Conservation (phyloP, 2,797 vertebrate genomes). For the Tiaroga cobitis region DNA sequence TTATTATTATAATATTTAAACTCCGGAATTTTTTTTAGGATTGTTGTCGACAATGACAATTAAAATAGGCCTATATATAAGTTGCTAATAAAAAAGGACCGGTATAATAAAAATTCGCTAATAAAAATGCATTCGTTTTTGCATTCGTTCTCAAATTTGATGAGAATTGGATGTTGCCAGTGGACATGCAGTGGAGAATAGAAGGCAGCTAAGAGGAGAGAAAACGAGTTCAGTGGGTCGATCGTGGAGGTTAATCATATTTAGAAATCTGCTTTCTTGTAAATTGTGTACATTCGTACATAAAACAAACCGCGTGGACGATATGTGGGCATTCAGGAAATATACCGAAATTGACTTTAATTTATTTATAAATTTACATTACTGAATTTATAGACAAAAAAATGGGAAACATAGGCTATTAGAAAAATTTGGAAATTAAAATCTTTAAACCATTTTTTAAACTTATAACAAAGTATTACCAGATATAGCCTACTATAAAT, state of each 20-base stretch:
- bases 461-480: not conserved
- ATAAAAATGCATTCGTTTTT: not conserved
- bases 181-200: not conserved
- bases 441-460: not conserved
- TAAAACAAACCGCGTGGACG: not conserved
- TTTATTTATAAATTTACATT: not conserved
- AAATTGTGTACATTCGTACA: not conserved
- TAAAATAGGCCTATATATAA: not conserved
- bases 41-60: not conserved
- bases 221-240: constrained; percentile 17
- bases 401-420: not conserved
- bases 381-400: not conserved
- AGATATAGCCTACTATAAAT: not conserved
- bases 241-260: not conserved
- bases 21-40: not conserved
- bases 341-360: not conserved
- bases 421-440: not conserved
- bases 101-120: not conserved
- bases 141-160: not conserved
- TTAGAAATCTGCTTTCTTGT: constrained; percentile 10
- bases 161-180: not conserved
- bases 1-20: no score
- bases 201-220: not conserved
- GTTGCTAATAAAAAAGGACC: not conserved
- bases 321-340: not conserved